Base-by-base conservation (phyloP, 2,797 vertebrate genomes). In the Potorous gilbertii region DNA sequence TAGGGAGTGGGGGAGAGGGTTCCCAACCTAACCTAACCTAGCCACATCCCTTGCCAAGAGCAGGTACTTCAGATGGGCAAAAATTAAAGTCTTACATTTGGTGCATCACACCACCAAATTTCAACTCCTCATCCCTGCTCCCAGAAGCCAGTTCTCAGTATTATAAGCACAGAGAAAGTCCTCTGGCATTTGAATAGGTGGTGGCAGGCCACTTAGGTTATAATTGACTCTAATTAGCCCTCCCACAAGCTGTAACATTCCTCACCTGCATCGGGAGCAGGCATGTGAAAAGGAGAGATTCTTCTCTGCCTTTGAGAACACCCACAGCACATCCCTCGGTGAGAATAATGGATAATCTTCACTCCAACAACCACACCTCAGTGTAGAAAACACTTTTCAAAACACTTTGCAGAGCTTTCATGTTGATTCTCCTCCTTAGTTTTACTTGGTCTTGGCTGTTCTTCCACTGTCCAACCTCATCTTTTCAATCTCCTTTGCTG, bases 201-300 rank as follows among this genome's bases (percentile, higher is more conserved):
- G 92, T 9, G 13, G 74, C 52, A 31, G 74, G 94, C 46, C 94
- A 29, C 57, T n/a, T 54, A 95, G 59, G 52, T 91, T 92, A 55
- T 87, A 54, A 94, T 50, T 56, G 92, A 56, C 90, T 57, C 90
- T 91, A 62, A 94, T 91, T 46, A 66, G 93, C 34, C 91, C 55
- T 93, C 52, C 16, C 50, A 10, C 40, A 57, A 66, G 87, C 91
- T 3, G 56, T 27, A 24, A 28, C 21, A 55, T 54, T 91, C 40
- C 52, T 27, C 46, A 40, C 96, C 74, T 81, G 27, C 27, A 14
- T 62, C 4, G 31, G 50, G 46, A 12, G 46, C 57, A 6, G 56
- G 55, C 24, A n/a, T 56, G 12, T 56, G 90, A 40, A 24, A 13
- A 87, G 89, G 90, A 91, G 92, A 57, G 57, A 92, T 28, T 12